Evolutionary conservation across 2,888 invertebrate species (phyloP), one percentile per base, ranked within the genome.

Genomic region (Lasioglossum oenotherae): DNA sequence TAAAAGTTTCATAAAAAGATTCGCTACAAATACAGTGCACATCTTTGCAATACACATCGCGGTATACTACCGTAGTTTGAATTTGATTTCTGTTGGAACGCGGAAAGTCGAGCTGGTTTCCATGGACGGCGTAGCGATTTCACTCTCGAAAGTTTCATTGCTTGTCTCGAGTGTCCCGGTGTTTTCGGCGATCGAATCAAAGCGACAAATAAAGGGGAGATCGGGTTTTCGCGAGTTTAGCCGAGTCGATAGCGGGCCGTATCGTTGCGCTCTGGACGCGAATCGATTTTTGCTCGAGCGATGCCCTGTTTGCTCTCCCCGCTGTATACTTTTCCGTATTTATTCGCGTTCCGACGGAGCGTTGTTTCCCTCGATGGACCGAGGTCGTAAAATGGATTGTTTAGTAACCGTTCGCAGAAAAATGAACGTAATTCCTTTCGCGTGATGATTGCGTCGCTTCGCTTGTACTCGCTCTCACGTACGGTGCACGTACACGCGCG

Each of bases 291-390:
- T 74, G 27, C 23, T 71, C 46, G 60, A 31, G 57, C 74, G 81
- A 74, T 72, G 74, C 35, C n/a, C 69, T 75, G 69, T 75, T 49
- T 60, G 46, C 69, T 71, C 44, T 57, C 57, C 64, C n/a, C 72
- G 73, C 38, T 64, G 82, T 83, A 81, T 64, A 75, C 81, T 75
- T 81, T 81, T 10, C 72, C 60, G 75, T 76, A 64, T 83, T 83
- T 82, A 76, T 82, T 83, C 83, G 60, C 57, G 57, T 74, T n/a
- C 67, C 49, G 31, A 14, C 14, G 81, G 8, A 31, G 57, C 74
- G 82, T 81, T 81, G 69, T 60, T 75, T 57, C 35, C 31, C 46
- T 60, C 74, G 38, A 72, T 46, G 74, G 74, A 81, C 49, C 74
- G 74, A n/a, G 31, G 38, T 69, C 46, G 75, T 53, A 49, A 83